phyloP scores from a whole-genome alignment of 2,113 vertebrate genomes.

The Lagopus muta region DNA sequence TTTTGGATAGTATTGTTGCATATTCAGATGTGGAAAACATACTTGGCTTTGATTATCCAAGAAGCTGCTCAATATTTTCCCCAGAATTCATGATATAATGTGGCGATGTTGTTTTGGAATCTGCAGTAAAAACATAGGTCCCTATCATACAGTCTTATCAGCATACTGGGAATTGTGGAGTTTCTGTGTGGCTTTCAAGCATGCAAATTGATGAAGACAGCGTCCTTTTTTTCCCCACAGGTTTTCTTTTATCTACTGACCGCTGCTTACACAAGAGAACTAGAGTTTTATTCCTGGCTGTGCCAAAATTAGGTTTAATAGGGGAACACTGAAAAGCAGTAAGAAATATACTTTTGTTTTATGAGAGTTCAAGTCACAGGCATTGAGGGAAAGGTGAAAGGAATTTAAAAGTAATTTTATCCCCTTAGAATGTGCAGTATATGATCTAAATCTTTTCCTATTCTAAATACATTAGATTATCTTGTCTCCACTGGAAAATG shows the following conservation, averaged over 20 bases:
- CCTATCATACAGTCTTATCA: background rate
- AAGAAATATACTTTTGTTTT: background rate
- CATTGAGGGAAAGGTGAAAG: background rate
- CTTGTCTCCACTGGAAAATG: background rate
- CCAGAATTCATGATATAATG: background rate
- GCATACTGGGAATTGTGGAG: background rate
- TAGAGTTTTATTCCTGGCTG: background rate
- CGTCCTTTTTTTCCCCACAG: background rate
- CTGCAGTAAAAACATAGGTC: background rate
- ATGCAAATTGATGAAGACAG: background rate
- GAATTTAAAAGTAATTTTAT: background rate
- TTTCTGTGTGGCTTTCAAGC: background rate
- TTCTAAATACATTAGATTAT: background rate
- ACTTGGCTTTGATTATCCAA: background rate
- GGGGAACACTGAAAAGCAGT: background rate
- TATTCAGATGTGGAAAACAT: background rate
- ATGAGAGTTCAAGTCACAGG: background rate
- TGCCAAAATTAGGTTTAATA: background rate
- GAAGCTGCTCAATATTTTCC: background rate
- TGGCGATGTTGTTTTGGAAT: background rate
- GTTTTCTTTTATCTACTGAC: background rate
- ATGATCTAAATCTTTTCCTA: background rate
- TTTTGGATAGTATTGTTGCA: background rate
- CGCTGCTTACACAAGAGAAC: background rate
- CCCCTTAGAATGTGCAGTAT: background rate